Percentiles rank a stretch among this genome's conserved stretches.
phyloP scores from a whole-genome alignment of 92 coral and sea anemone genomes.

The Meandrina meandrites region DNA sequence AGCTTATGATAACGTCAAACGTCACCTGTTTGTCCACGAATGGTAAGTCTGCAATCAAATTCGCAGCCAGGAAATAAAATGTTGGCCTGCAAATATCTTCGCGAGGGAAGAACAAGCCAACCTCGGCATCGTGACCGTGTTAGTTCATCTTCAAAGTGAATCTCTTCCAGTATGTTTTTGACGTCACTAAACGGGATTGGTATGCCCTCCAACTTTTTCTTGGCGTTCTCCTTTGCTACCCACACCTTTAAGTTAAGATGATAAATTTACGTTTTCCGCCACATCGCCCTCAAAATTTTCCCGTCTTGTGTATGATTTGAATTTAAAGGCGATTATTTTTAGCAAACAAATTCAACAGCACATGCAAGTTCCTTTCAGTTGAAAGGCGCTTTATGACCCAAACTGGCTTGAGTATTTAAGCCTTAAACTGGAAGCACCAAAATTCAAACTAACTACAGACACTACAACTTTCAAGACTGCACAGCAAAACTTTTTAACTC shows the following conservation, averaged over 20 bases:
- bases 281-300: not conserved
- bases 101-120: constrained; percentile 28
- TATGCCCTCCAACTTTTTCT: constrained; percentile 1
- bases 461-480: too few relatives aligned
- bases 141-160: constrained; percentile 25
- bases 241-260: not conserved
- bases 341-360: too few relatives aligned
- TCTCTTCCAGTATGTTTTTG: constrained; percentile 29
- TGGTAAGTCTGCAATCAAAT: constrained; percentile 40
- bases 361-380: too few relatives aligned
- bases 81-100: constrained; percentile 26
- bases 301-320: not conserved
- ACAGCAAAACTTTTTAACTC: too few relatives aligned
- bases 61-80: constrained; percentile 43
- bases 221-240: constrained; percentile 16
- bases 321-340: too few relatives aligned
- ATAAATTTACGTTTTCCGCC: not conserved
- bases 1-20: too few relatives aligned
- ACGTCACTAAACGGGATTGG: constrained; percentile 35
- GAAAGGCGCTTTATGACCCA: too few relatives aligned
- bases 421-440: too few relatives aligned
- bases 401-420: too few relatives aligned
- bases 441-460: too few relatives aligned
- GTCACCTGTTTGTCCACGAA: constrained; percentile 32
- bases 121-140: constrained; percentile 35